Evolutionary conservation across 2,888 invertebrate genomes (phyloP).

Genomic region (Bibio marci): DNA sequence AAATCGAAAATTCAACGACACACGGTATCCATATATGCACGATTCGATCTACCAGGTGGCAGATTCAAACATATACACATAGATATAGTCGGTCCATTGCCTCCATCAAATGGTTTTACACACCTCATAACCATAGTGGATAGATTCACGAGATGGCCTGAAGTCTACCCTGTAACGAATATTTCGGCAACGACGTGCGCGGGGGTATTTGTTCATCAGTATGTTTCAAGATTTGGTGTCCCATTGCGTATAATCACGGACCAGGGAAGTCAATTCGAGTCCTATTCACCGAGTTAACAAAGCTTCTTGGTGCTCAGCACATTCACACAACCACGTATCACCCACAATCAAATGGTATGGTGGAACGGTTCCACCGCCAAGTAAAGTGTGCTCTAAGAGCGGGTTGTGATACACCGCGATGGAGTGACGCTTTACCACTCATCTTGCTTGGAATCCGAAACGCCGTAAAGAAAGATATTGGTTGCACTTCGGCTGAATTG

Average conservation of each 20-base stretch:
- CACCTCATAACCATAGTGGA: conserved; percentile 20
- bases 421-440: background rate
- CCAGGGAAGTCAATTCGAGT: conserved; percentile 23
- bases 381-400: conserved; percentile 19
- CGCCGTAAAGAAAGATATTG: background rate
- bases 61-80: conserved; percentile 23
- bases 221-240: too few species aligned
- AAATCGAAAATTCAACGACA: conserved; percentile 1
- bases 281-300: conserved; percentile 16
- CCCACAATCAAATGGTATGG: conserved; percentile 22
- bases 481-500: background rate
- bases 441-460: background rate
- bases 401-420: background rate
- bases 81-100: conserved; percentile 27
- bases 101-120: conserved; percentile 14
- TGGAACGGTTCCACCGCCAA: conserved; percentile 24
- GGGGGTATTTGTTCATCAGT: too few species aligned
- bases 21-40: background rate
- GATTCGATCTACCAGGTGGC: conserved; percentile 3
- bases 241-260: conserved; percentile 21
- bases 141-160: conserved; percentile 14
- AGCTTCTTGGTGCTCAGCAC: conserved; percentile 13
- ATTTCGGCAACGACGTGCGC: conserved; percentile 21
- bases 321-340: conserved; percentile 19
- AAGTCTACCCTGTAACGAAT: conserved; percentile 12